Conservation (phyloP, 37 sponge, comb jelly and placozoan species). For the Mnemiopsis leidyi region DNA sequence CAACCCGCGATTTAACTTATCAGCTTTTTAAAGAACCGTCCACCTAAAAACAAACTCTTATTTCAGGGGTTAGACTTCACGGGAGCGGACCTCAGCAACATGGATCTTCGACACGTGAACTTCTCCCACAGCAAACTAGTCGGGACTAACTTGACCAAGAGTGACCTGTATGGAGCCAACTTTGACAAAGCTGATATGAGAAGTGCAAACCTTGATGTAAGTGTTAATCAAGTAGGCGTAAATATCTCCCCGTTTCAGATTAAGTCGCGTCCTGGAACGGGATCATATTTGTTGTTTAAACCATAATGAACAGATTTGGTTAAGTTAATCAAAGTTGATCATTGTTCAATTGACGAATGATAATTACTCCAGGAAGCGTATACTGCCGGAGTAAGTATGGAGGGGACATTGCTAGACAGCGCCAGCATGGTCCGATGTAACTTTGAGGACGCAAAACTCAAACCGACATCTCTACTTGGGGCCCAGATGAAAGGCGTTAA, state of each 20-base stretch:
- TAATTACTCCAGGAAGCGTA: neutral
- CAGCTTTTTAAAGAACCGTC: too few relatives aligned
- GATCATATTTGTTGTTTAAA: too few relatives aligned
- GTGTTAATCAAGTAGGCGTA: too few relatives aligned
- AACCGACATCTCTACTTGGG: neutral
- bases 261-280: too few relatives aligned
- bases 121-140: constrained; percentile 1
- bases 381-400: constrained; percentile 34
- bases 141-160: neutral
- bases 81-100: constrained; percentile 19
- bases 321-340: too few relatives aligned
- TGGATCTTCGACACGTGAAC: constrained; percentile 21
- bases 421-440: constrained; percentile 25
- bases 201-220: neutral
- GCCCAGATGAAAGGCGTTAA: constrained; percentile 47
- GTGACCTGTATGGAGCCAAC: constrained; percentile 7
- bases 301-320: too few relatives aligned
- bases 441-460: constrained; percentile 44
- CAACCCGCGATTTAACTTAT: too few relatives aligned
- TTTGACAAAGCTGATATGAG: constrained; percentile 45
- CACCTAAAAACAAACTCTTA: neutral
- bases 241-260: too few relatives aligned
- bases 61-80: constrained; percentile 5
- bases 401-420: neutral
- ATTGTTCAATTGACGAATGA: neutral